Evolutionary conservation across 2,888 invertebrate genomes (phyloP).

Genomic region (Synergus itoensis): DNA sequence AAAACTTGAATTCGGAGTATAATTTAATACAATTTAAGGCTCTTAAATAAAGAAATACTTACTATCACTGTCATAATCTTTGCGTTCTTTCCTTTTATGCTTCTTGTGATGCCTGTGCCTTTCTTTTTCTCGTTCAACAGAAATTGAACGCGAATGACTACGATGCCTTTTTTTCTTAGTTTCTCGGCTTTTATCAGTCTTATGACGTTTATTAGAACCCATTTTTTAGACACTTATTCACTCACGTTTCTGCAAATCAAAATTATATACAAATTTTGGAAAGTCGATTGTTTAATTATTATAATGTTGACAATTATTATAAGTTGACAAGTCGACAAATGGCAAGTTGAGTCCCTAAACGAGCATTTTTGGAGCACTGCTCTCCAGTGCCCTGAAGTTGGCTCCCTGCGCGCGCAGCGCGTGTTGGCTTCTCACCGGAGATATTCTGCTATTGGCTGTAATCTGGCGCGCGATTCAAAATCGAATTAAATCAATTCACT

Average conservation of each 20-base stretch:
- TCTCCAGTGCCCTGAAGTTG: too few species aligned
- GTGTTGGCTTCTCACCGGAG: too few species aligned
- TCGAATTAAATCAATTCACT: too few species aligned
- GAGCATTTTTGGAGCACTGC: too few species aligned
- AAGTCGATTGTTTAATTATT: background rate
- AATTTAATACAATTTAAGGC: background rate
- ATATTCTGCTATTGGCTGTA: too few species aligned
- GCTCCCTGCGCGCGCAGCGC: too few species aligned
- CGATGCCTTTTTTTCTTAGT: constrained; percentile 85
- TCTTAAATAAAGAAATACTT: constrained; percentile 54
- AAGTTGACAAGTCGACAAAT: too few species aligned
- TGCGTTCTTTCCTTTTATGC: constrained; percentile 75
- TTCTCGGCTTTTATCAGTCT: constrained; percentile 80
- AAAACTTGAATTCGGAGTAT: constrained; percentile 1
- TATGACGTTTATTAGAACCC: constrained; percentile 87
- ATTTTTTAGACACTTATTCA: constrained; percentile 72
- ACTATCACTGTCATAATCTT: constrained; percentile 77
- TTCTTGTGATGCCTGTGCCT: constrained; percentile 77
- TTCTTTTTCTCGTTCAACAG: constrained; percentile 73
- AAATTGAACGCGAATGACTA: constrained; percentile 80
- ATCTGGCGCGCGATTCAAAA: too few species aligned
- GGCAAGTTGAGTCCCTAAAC: too few species aligned
- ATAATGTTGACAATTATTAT: too few species aligned
- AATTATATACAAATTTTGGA: background rate
- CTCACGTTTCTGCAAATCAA: background rate